phyloP scores from a whole-genome alignment of 2,113 vertebrate species.

The Macrotus californicus region DNA sequence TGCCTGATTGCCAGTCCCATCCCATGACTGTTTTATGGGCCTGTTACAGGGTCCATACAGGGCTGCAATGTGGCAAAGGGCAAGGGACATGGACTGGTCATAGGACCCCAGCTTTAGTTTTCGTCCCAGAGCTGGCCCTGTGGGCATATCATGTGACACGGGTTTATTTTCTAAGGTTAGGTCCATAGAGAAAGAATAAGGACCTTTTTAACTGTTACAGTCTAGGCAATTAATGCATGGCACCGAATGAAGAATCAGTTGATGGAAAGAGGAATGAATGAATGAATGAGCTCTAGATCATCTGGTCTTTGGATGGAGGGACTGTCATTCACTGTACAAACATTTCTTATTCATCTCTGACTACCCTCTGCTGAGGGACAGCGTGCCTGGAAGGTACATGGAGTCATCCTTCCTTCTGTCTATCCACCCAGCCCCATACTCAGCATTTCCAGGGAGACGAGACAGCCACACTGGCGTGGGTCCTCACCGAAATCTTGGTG shows the following conservation, averaged over 20 bases:
- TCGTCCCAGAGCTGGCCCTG: not conserved
- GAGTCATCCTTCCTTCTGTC: not conserved
- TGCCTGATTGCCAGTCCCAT: too few relatives aligned
- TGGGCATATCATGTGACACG: too few relatives aligned
- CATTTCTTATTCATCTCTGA: not conserved
- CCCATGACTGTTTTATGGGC: not conserved
- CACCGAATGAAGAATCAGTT: not conserved
- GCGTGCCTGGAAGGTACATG: too few relatives aligned
- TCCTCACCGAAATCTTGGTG: constrained; percentile 92
- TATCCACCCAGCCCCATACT: not conserved
- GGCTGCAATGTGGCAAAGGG: not conserved
- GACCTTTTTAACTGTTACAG: not conserved
- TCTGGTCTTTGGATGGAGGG: not conserved
- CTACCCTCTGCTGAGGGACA: not conserved
- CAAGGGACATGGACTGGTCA: not conserved
- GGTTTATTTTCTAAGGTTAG: not conserved
- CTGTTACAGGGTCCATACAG: too few relatives aligned
- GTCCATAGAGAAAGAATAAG: not conserved
- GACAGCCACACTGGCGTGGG: fast-evolving
- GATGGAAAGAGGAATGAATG: not conserved
- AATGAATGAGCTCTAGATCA: not conserved
- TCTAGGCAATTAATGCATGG: not conserved
- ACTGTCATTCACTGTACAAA: not conserved
- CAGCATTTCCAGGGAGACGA: not conserved
- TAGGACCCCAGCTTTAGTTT: not conserved